These are phyloP conservation scores for Salvelinus sp. DNA, from an alignment of 2,113 vertebrate species.

Conservation along the genomic window DNA sequence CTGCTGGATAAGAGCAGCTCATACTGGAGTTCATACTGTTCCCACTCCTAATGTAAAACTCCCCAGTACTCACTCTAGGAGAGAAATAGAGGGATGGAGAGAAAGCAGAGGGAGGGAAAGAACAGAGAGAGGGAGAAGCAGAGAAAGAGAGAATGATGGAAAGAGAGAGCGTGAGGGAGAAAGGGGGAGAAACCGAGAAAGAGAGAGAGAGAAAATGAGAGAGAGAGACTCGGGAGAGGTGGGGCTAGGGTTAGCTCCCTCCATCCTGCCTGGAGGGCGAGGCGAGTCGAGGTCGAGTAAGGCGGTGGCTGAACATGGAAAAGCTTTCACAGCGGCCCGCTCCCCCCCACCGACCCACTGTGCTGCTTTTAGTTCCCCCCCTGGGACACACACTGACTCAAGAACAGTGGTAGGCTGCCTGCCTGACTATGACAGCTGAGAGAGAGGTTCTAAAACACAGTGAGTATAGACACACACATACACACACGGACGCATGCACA, in stretches of 20 bases:
- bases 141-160: too few relatives aligned
- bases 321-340: constrained; percentile 71
- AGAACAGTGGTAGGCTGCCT: constrained; percentile 48
- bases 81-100: constrained; percentile 5
- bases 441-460: constrained; percentile 30
- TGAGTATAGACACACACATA: neutral
- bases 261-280: neutral
- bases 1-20: too few relatives aligned
- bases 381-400: constrained; percentile 50
- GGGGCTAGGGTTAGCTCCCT: neutral
- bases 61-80: too few relatives aligned
- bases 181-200: neutral
- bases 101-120: constrained; percentile 1
- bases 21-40: too few relatives aligned
- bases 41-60: too few relatives aligned
- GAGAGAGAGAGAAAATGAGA: neutral
- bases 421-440: constrained; percentile 61
- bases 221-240: neutral
- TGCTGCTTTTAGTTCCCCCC: constrained; percentile 73
- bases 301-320: constrained; percentile 66
- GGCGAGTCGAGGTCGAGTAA: neutral
- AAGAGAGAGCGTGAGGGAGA: too few relatives aligned
- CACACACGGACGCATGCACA: too few relatives aligned
- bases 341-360: constrained; percentile 47
- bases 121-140: neutral